phyloP scores from a whole-genome alignment of 2,797 vertebrate species.

The Vultur gryphus region DNA sequence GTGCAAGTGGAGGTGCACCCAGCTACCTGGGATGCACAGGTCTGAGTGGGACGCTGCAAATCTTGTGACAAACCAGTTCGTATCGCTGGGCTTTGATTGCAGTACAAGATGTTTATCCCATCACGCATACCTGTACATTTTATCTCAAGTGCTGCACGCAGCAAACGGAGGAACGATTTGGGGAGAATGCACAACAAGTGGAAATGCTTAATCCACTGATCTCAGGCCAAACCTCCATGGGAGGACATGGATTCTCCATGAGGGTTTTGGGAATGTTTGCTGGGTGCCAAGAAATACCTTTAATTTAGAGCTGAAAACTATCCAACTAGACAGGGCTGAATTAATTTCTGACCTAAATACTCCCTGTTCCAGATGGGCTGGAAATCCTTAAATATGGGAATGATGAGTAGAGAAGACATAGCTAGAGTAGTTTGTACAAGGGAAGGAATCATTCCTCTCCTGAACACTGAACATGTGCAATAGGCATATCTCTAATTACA shows the following conservation, averaged over 20 bases:
- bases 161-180: background rate
- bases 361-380: background rate
- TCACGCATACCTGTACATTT: background rate
- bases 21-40: background rate
- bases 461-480: background rate
- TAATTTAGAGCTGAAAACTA: background rate
- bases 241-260: background rate
- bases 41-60: background rate
- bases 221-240: background rate
- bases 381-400: background rate
- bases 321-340: background rate
- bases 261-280: background rate
- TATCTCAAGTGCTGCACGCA: background rate
- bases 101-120: background rate
- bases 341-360: background rate
- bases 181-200: background rate
- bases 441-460: background rate
- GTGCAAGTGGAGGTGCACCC: background rate
- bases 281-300: background rate
- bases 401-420: background rate
- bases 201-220: background rate
- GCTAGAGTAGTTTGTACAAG: background rate
- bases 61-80: background rate
- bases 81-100: accelerated
- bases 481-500: background rate